phyloP scores from a whole-genome alignment of 2,797 vertebrate genomes.

The Molossus alvarezi region DNA sequence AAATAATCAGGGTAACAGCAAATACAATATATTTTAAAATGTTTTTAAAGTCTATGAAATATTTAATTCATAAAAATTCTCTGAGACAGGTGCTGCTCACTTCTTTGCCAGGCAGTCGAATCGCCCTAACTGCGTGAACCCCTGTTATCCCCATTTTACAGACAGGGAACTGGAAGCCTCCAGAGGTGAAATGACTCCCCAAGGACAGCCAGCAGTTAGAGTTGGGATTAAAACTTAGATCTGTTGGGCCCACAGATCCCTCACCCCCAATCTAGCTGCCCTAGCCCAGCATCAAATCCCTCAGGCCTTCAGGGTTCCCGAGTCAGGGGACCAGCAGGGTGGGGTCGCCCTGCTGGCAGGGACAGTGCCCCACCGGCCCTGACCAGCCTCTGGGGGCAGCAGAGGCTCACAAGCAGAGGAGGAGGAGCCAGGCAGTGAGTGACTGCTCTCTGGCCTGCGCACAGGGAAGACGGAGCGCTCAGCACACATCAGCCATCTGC shows the following conservation, averaged over 20 bases:
- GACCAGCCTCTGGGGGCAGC: not conserved
- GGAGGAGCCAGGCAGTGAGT: not conserved
- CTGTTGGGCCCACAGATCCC: not conserved
- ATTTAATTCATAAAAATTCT: slow-evolving; percentile 19
- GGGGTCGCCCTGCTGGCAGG: not conserved
- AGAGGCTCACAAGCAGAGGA: not conserved
- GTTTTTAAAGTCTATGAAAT: slow-evolving; percentile 3
- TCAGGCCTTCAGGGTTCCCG: not conserved
- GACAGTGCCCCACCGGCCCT: not conserved
- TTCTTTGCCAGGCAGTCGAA: not conserved
- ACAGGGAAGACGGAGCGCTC: not conserved
- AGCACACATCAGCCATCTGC: not conserved
- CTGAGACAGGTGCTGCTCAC: not conserved
- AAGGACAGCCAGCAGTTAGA: not conserved
- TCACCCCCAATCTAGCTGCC: not conserved
- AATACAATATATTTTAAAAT: not conserved
- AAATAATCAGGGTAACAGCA: not conserved
- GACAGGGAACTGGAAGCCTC: accelerated
- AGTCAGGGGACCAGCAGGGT: not conserved
- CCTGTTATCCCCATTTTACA: not conserved
- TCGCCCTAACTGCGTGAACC: not conserved
- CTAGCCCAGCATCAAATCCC: not conserved
- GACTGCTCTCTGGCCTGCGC: not conserved
- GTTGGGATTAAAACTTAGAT: not conserved
- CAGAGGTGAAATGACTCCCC: not conserved